A percentile compares a stretch with the other conserved stretches of the same genome.
phyloP scores from a whole-genome alignment of 2,797 vertebrate species.

The Eulemur albifrons region DNA sequence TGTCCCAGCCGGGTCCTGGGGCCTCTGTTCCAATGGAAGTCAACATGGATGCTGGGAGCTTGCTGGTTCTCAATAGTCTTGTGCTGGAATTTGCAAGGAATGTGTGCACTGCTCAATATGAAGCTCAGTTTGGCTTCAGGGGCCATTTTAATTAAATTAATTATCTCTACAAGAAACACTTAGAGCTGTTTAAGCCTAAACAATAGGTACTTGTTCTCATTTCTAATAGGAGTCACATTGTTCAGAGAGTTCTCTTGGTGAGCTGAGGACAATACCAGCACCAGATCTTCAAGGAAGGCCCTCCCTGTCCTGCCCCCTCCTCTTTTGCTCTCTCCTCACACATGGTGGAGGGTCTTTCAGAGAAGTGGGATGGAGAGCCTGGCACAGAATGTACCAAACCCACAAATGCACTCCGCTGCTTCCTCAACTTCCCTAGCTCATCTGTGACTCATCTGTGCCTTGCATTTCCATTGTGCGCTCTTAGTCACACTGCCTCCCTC shows the following conservation, averaged over 20 bases:
- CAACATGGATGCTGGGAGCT: not conserved
- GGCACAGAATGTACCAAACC: not conserved
- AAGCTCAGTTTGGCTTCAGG: constrained; percentile 67
- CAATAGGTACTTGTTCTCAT: constrained; percentile 74
- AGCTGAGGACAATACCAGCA: not conserved
- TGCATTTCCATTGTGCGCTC: not conserved
- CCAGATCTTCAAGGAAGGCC: not conserved
- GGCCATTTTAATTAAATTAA: constrained; percentile 79
- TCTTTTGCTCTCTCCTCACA: not conserved
- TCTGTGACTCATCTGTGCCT: not conserved
- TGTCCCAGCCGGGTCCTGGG: not conserved
- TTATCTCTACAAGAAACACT: constrained; percentile 74
- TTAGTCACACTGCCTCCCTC: not conserved
- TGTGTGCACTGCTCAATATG: constrained; percentile 15
- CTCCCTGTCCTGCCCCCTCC: not conserved
- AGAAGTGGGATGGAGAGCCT: not conserved
- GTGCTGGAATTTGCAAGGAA: constrained; percentile 62
- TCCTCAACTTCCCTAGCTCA: not conserved
- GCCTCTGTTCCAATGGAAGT: not conserved
- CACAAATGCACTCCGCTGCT: fast-evolving
- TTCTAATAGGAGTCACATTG: constrained; percentile 38
- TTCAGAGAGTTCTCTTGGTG: not conserved
- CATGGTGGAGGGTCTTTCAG: not conserved
- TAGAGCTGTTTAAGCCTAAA: constrained; percentile 53
- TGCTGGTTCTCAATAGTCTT: constrained; percentile 5